phyloP scores from a whole-genome alignment of 1,140 invertebrate genomes.

The Drosophila persimilis region DNA sequence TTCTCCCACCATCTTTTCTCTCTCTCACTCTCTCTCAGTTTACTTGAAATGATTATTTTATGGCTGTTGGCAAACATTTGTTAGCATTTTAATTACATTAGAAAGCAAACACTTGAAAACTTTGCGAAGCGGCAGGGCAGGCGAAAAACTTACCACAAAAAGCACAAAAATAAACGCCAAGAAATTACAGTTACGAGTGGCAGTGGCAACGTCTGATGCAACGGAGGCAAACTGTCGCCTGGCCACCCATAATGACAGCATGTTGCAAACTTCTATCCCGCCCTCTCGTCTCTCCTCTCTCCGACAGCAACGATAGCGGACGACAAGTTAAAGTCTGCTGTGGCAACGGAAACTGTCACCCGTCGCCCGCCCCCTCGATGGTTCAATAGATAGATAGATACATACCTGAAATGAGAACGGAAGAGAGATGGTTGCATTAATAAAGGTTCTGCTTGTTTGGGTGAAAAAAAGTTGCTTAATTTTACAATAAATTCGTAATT shows the following conservation, averaged over 20 bases:
- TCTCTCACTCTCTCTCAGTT: background rate
- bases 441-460: constrained; percentile 39
- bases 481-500: constrained; percentile 59
- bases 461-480: constrained; percentile 39
- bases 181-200: constrained; percentile 48
- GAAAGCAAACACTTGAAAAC: constrained; percentile 79
- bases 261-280: constrained; percentile 56
- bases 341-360: constrained; percentile 48
- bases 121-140: constrained; percentile 38
- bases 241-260: constrained; percentile 70
- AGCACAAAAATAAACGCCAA: constrained; percentile 74
- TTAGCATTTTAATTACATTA: constrained; percentile 77
- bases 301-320: constrained; percentile 27
- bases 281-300: background rate
- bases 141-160: constrained; percentile 74
- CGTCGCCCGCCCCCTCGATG: constrained; percentile 14
- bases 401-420: constrained; percentile 65
- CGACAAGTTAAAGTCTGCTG: constrained; percentile 61
- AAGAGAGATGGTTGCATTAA: constrained; percentile 47
- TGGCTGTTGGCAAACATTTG: constrained; percentile 54
- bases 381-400: constrained; percentile 43
- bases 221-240: constrained; percentile 63
- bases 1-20: no score
- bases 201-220: constrained; percentile 40
- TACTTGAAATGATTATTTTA: constrained; percentile 55